Conservation (phyloP, 2,113 vertebrate species). For the Pluvialis apricaria region DNA sequence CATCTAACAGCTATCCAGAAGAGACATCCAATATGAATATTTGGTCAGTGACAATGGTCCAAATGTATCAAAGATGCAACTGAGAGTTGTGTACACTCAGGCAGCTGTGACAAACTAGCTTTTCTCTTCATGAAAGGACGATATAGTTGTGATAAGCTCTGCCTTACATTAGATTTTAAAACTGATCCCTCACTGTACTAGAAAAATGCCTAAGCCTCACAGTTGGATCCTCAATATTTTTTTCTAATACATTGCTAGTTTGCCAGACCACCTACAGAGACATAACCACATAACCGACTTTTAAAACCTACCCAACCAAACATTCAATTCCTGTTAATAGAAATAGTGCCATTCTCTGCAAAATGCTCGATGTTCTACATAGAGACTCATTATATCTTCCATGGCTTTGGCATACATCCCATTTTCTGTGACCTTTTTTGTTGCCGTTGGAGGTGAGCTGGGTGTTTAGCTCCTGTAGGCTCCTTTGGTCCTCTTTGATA, state of each 20-base stretch:
- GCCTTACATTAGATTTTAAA: background rate
- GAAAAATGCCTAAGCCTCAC: background rate
- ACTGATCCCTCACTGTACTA: background rate
- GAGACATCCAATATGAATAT: background rate
- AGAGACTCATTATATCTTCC: background rate
- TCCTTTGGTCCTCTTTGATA: background rate
- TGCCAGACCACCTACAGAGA: background rate
- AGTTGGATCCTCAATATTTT: background rate
- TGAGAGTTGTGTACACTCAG: background rate
- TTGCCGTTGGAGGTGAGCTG: background rate
- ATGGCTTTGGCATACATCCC: background rate
- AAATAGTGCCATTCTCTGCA: background rate
- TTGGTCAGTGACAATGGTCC: background rate
- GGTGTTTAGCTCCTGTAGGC: background rate
- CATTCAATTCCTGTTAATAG: background rate
- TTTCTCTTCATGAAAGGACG: background rate
- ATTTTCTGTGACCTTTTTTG: background rate
- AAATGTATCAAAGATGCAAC: background rate
- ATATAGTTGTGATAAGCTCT: background rate
- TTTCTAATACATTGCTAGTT: background rate
- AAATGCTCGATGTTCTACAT: background rate
- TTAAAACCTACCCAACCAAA: background rate
- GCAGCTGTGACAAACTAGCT: background rate
- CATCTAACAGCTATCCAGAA: background rate
- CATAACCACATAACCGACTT: background rate